A percentile compares a stretch with the other conserved stretches of the same genome.
Evolutionary conservation across 2,888 invertebrate species (phyloP).

Genomic region (Agrochola circellaris): DNA sequence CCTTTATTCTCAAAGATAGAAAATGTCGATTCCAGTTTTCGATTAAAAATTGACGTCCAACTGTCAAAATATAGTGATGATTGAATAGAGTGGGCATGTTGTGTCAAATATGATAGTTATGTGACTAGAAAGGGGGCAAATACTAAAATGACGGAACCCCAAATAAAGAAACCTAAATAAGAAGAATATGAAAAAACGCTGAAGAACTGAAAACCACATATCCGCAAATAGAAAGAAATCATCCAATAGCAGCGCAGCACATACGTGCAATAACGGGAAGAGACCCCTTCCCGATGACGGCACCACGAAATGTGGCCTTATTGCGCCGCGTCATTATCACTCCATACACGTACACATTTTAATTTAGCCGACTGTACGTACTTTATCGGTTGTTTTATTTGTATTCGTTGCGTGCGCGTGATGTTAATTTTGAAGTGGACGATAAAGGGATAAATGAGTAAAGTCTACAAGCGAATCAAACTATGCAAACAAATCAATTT

Average conservation of each 20-base stretch:
- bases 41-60: neutral
- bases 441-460: constrained; percentile 17
- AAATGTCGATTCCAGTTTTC: too few species aligned
- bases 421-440: constrained; percentile 36
- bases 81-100: neutral
- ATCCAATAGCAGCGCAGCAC: neutral
- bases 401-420: constrained; percentile 40
- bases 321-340: constrained; percentile 35
- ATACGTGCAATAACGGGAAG: neutral
- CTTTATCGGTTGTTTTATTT: constrained; percentile 62
- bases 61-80: too few species aligned
- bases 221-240: neutral
- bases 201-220: neutral
- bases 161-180: neutral
- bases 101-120: neutral
- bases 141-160: neutral
- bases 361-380: constrained; percentile 57
- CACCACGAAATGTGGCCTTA: constrained; percentile 30
- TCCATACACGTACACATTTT: constrained; percentile 62
- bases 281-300: constrained; percentile 22
- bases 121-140: neutral
- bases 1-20: too few species aligned
- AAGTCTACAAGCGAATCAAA: too few species aligned
- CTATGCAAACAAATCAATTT: too few species aligned
- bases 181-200: neutral